phyloP scores from a whole-genome alignment of 2,113 vertebrate species.

The Corythaeola cristata region DNA sequence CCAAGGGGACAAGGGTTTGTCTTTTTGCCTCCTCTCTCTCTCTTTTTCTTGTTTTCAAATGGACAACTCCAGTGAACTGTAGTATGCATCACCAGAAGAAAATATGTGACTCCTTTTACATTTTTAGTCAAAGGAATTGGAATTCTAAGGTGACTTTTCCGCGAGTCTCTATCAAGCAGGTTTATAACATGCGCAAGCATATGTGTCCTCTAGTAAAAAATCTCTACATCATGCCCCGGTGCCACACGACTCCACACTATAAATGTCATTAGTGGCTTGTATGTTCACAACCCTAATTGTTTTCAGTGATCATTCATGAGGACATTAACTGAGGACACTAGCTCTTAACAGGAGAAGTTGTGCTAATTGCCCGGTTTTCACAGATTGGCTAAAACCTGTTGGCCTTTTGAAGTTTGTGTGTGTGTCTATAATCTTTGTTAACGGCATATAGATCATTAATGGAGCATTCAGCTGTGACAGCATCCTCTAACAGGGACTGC shows the following conservation, averaged over 20 bases:
- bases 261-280: constrained; percentile 16
- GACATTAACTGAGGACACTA: neutral
- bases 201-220: neutral
- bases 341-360: neutral
- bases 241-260: neutral
- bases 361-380: constrained; percentile 44
- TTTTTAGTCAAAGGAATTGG: neutral
- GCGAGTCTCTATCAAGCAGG: neutral
- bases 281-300: constrained; percentile 34
- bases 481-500: neutral
- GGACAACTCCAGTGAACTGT: neutral
- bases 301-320: neutral
- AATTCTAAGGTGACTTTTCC: neutral
- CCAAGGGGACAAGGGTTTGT: neutral
- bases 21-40: neutral
- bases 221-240: neutral
- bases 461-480: neutral
- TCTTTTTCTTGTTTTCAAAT: neutral
- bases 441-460: neutral
- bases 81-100: neutral
- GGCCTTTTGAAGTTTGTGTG: neutral
- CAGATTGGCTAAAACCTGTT: neutral
- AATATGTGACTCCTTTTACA: neutral
- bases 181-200: neutral
- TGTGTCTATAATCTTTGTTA: neutral